Evolutionary conservation across 2,113 vertebrate species (phyloP), one percentile per base, ranked within the genome.

Genomic region (Hassar affinis): DNA sequence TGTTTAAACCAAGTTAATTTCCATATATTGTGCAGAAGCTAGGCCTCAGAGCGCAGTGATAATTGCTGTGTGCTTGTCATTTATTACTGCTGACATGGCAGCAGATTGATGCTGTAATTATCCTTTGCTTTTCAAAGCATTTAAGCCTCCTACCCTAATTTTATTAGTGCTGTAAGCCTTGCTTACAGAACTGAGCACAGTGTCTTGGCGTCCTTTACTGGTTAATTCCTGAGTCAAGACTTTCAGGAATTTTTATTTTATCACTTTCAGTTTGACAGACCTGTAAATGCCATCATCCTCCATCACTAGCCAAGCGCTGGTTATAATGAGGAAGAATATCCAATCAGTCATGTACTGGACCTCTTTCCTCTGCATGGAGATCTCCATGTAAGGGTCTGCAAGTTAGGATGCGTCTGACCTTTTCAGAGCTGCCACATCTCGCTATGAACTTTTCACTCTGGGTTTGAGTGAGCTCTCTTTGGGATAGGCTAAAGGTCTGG

Each of bases 21-120:
- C 61, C 59, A 54, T 52, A 52, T 20, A 42, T 68, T 52, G 79
- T 35, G 79, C 47, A 15, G 69, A 61, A 59, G 42, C 68, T 4
- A 49, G 80, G 38, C 80, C 69, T 74, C 35, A 12, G 52, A 47
- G 54, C 38, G 14, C 80, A 18, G 47, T 30, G 54, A 30, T 82
- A 82, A 82, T 82, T 59, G 47, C 35, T 25, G 68, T 15, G 51
- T 33, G 52, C 68, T 27, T 45, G 80, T 68, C 74, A n/a, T 78
- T 83, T 76, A 66, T 78, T 83, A 56, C 61, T 18, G 45, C 59
- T 64, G 71, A 83, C 81, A 83, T n/a, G 45, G 56, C 61, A 49
- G 74, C n/a, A 22, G 59, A 66, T 77, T 78, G 82, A 83, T 78
- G 82, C 15, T 42, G 59, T 77, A 83, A 83, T 83, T 77, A 83